Evolutionary conservation across 2,888 invertebrate species (phyloP).

Genomic region (Neoascia interrupta): DNA sequence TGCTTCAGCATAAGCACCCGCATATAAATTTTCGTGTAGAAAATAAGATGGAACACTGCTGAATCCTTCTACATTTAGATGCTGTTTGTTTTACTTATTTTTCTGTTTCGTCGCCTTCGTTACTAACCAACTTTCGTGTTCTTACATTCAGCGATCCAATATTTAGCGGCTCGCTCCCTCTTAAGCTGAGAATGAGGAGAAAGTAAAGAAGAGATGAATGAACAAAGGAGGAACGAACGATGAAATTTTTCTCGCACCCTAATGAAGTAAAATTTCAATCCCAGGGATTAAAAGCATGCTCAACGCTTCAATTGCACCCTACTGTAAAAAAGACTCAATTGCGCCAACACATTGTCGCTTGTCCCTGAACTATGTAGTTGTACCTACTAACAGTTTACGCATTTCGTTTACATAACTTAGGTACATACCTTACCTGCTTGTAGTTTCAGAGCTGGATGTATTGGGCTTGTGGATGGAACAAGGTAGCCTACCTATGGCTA

Average conservation of each 20-base stretch:
- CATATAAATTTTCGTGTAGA: constrained; percentile 56
- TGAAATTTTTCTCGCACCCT: constrained; percentile 3
- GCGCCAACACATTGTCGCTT: background rate
- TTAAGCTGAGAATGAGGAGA: no score
- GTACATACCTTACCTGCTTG: no score
- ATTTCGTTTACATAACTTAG: no score
- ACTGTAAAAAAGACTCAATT: constrained; percentile 8
- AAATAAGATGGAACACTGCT: constrained; percentile 26
- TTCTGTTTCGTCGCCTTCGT: background rate
- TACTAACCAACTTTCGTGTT: no score
- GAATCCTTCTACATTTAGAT: constrained; percentile 21
- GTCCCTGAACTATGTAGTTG: no score
- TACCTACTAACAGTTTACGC: no score
- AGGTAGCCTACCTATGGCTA: no score
- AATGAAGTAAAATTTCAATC: constrained; percentile 58
- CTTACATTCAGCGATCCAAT: no score
- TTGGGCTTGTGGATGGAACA: no score
- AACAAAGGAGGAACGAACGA: no score
- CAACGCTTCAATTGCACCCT: background rate
- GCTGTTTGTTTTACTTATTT: constrained; percentile 6
- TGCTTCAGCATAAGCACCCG: constrained; percentile 33
- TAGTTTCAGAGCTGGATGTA: no score
- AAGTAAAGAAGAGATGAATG: no score
- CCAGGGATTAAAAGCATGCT: constrained; percentile 17
- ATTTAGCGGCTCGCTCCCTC: background rate